Evolutionary conservation across 1,140 invertebrate genomes (phyloP), one percentile per base, ranked within the genome.

Genomic region (Micrasema longulum): DNA sequence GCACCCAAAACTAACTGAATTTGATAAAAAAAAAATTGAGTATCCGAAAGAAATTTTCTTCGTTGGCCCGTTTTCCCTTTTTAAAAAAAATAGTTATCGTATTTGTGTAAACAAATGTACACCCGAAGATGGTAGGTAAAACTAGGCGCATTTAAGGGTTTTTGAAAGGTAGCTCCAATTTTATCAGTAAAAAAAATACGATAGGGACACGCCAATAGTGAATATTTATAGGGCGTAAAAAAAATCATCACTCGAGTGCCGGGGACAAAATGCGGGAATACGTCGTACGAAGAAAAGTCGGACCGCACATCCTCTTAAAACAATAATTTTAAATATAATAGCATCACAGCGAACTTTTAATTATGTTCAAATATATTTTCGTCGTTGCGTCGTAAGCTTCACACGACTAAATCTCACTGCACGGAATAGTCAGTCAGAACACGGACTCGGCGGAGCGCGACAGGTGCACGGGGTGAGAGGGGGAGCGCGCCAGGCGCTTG

Each of bases 391-490:
- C 38, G 62, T 43, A 74, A 74, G 69, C 69, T 71, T 71, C 12
- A 62, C 57, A 41, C 23, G 20, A 38, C 57, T 62, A 62, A 43
- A 43, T 62, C 65, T 50, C 65, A 70, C 47, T 73, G 36, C 48
- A 55, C 35, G 22, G 12, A 55, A 55, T 55, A 55, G 52, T 55
- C 31, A 55, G 31, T 23, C 66, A 71, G 87, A 96, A 96, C 77
- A 96, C 94, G 55, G 94, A 95, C 87, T 97, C 94, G 20, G 95
- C 95, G 38, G 95, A 97, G 76, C 95, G 89, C 26, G 94, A 96
- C 75, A 97, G 87, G 82, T 97, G 95, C 77, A 97, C 92, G 16
- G 97, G 97, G 89, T 99, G 97, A 69, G 97, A 99, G 69, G 98
- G 98, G 83, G 95, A 98, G 71, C 98, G 91, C 16, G 95, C 94